Evolutionary conservation across 2,797 vertebrate genomes (phyloP), one percentile per base, ranked within the genome.

Genomic region (Paratrypauchen microcephalus): DNA sequence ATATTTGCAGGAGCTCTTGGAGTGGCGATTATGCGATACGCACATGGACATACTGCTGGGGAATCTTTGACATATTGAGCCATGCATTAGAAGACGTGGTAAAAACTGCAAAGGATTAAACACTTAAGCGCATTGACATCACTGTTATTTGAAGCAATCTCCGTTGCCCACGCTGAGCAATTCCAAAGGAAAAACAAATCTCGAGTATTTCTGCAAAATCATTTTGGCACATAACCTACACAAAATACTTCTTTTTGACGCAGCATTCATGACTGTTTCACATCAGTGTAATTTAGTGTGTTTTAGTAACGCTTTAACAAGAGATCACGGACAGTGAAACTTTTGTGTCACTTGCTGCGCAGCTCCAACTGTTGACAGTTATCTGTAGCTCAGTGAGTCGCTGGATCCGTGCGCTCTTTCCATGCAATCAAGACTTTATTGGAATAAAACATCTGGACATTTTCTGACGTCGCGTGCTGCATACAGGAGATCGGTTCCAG

Each of bases 351-450:
- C 67, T 77, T 66, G 71, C 71, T 81, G 69, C 54, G 78, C 79
- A 69, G 73, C 72, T 68, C 69, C 81, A 79, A 74, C 80, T 86
- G 84, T 79, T 87, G 84, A 85, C 79, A 79, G 75, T 39, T 58
- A 52, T 79, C 71, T 70, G 70, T 26, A 19, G 64, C 77, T 72
- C 82, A 13, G 73, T 75, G 68, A 73, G 77, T 60, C 64, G 58
- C 63, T 68, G 65, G 68, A 75, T 63, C 76, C 69, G 48, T 77
- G 13, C 19, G 15, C 69, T 26, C 36, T 39, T 32, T 28, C 30
- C 32, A 67, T 21, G 41, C 74, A 71, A 32, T 57, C 74, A 36
- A 11, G 23, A n/a, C 55, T 66, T 28, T 41, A 67, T 36, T 21
- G 60, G 61, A 26, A 66, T 65, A 77, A 2, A 45, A 28, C 48